Evolutionary conservation across 2,888 invertebrate species (phyloP), one percentile per base, ranked within the genome.

Genomic region (Lasioglossum morio): DNA sequence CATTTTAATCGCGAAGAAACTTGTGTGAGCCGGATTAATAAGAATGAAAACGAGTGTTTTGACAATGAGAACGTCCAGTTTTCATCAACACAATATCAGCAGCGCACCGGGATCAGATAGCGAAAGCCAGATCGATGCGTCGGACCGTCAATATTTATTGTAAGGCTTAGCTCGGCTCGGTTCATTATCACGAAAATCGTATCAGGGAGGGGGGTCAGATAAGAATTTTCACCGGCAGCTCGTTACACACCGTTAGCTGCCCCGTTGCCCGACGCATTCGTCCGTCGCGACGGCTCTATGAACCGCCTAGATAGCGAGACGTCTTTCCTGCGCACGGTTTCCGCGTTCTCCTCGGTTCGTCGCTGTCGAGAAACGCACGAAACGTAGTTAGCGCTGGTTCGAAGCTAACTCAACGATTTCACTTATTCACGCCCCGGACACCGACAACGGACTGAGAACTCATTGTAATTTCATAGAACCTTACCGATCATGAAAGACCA

Each of bases 171-270:
- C 40, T 46, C 19, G 63, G 34, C 30, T 19, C 57, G 60, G 46
- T 60, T 57, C 23, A 46, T 77, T 78, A 72, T 81, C 78, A n/a
- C 19, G 27, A 16, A 23, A 53, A 69, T 69, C 40, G 69, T 43
- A 43, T 77, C 77, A 5, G 0, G 30, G 19, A 10, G 27, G 19
- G 8, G 43, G 53, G 43, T 8, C 53, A 10, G 81, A 81, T 76
- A 83, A 83, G 76, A 83, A 72, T 76, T 8, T 63, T 81, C 81
- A 34, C 53, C n/a, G 16, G 30, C 57, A 30, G 10, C 40, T 40
- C 12, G 27, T 63, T 19, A 30, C 37, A 12, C 37, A 23, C 23
- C 14, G n/a, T 74, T 27, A 74, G 75, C 57, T 23, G 14, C n/a
- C 0, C 77, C 69, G 69, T 70, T 23, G 14, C 19, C 1, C 77